These are phyloP conservation scores for Mongoloraphidia duomilia DNA, from an alignment of 2,888 invertebrate genomes.

Conservation along the genomic window DNA sequence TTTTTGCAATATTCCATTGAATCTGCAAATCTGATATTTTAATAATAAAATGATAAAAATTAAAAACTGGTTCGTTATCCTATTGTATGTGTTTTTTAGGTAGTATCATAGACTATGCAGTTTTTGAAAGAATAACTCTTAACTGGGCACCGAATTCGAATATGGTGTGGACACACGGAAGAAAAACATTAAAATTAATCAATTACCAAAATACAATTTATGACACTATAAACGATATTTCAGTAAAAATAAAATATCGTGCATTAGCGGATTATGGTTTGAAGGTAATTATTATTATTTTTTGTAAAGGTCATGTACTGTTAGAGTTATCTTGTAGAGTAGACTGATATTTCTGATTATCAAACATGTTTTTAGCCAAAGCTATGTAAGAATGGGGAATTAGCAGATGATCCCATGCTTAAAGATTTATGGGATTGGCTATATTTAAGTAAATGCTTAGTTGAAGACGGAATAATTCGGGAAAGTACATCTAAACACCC, in stretches of 20 bases:
- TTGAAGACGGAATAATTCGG: constrained; percentile 47
- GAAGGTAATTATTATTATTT: constrained; percentile 39
- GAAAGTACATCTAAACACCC: constrained; percentile 46
- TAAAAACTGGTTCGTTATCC: background rate
- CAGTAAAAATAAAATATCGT: constrained; percentile 54
- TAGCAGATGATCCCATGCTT: constrained; percentile 59
- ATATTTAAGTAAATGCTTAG: constrained; percentile 51
- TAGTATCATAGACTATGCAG: constrained; percentile 54
- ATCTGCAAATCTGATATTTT: constrained; percentile 1
- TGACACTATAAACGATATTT: constrained; percentile 49
- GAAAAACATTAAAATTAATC: constrained; percentile 45
- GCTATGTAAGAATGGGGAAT: constrained; percentile 63
- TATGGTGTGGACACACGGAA: constrained; percentile 62
- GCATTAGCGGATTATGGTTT: constrained; percentile 65
- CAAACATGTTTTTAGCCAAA: constrained; percentile 39
- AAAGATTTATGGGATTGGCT: constrained; percentile 77
- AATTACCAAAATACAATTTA: constrained; percentile 38
- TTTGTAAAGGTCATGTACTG: too few species aligned
- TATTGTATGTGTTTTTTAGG: constrained; percentile 28
- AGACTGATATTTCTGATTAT: background rate
- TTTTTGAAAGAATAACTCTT: constrained; percentile 69
- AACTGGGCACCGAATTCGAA: constrained; percentile 63
- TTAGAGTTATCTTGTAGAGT: too few species aligned
- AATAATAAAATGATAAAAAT: background rate
- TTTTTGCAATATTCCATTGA: background rate